Evolutionary conservation across 2,113 vertebrate genomes (phyloP), one percentile per base, ranked within the genome.

Genomic region (Strigops habroptila): DNA sequence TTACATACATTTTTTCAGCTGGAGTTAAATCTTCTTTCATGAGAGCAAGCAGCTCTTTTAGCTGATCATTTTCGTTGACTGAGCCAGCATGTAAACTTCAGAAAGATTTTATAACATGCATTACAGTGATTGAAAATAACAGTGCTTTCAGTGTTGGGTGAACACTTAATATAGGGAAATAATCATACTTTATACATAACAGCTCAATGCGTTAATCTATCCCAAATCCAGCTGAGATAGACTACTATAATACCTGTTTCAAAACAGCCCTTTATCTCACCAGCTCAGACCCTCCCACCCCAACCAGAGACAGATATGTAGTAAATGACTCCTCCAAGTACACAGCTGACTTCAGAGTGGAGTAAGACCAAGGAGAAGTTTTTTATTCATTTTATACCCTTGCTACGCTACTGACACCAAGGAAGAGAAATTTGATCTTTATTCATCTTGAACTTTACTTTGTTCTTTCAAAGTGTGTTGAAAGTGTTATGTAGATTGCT

Each of bases 41-140:
- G 27, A 98, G 94, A 37, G 97, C 96, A 16, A 97, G 96, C 13
- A 98, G 95, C 67, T 98, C 98, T 80, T 97, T 98, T 21, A 98
- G 35, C 75, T 98, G 98, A 41, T 98, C 98, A 0, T 76, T 98
- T 90, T 98, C 98, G 57, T 93, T 97, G 82, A 98, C 98, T 24
- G 96, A 97, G 60, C 98, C 98, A 94, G 98, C 97, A 71, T 98
- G 97, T 77, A 98, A 95, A 69, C 98, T 98, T 91, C 28, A 87
- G 82, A 95, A 57, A 80, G 41, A 85, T 94, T 82, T 94, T 28
- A n/a, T 24, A 74, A 60, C 25, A 9, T 9, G 12, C 3, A 10
- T 83, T 63, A 67, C 16, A 62, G 28, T 7, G 17, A 76, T 2
- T 35, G 48, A 88, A 49, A 71, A 84, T 6, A 79, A 30, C 39